Evolutionary conservation across 1,140 invertebrate species (phyloP), one percentile per base, ranked within the genome.

Genomic region (Forficula auricularia): DNA sequence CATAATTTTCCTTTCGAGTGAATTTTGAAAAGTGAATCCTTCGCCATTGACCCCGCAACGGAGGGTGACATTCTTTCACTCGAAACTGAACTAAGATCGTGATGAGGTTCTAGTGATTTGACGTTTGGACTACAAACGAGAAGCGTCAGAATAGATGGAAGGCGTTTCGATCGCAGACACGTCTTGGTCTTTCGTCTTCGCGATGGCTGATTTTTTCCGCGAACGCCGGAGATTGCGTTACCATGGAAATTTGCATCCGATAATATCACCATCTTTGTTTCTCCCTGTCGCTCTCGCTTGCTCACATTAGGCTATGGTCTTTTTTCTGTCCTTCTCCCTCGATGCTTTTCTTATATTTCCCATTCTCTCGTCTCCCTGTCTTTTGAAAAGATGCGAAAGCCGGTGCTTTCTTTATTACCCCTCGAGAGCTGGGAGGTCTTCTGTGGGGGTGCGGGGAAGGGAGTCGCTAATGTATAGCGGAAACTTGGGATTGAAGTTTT

Each of bases 191-290:
- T 36, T 27, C 22, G 22, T 27, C 10, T 14, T 36, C 35, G 13
- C 35, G 35, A 18, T 27, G 22, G 22, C 22, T 27, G 22, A 27
- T 27, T 27, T 27, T 27, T 27, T 27, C 22, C 22, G 22, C 22
- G 22, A 27, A 10, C 22, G 4, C 22, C 4, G 10, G 22, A 27
- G 22, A 27, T 27, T 14, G 35, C 53, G 63, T 65, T 65, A 61
- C 62, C 60, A 65, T 64, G 62, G 62, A 61, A 65, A 66, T 66
- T 66, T 65, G 62, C 63, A 64, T 65, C 61, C 62, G 59, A 63
- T 62, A 60, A 64, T 44, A 43, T 42, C 42, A 13, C 22, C 38
- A 22, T 32, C 37, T 40, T 20, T 35, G 19, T 39, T 18, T 22
- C 18, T 34, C 31, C 27, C 33, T 39, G 39, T 10, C 30, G 27